A percentile compares a stretch with the other conserved stretches of the same genome.
phyloP scores from a whole-genome alignment of 2,888 invertebrate genomes.

The Sicus ferrugineus region DNA sequence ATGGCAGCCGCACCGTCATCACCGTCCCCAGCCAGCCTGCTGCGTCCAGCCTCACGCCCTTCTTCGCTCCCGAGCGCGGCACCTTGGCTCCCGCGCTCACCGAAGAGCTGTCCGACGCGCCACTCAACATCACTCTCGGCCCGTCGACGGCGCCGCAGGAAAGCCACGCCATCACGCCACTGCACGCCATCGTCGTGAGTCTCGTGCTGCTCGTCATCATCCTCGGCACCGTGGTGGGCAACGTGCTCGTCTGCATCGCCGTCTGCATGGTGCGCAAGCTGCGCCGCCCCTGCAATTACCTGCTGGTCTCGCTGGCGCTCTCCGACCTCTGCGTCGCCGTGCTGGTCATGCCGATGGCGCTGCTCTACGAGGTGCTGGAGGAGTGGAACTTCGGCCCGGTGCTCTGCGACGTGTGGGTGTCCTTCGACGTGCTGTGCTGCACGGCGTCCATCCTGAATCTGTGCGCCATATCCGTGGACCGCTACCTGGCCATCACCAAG shows the following conservation, averaged over 20 bases:
- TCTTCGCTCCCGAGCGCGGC: not conserved
- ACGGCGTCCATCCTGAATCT: conserved; percentile 98
- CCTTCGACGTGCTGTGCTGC: conserved; percentile 95
- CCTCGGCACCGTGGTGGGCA: conserved; percentile 83
- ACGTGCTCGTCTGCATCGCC: conserved; percentile 93
- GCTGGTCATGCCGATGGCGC: conserved; percentile 97
- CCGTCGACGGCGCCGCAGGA: conserved; percentile 32
- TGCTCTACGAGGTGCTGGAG: conserved; percentile 91
- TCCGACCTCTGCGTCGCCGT: conserved; percentile 96
- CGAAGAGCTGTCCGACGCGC: conserved; percentile 31
- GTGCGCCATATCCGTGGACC: conserved; percentile 97
- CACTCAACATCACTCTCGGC: conserved; percentile 18
- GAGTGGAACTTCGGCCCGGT: conserved; percentile 90
- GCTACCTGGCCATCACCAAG: conserved; percentile 91
- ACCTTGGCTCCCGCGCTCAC: not conserved
- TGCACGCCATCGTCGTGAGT: conserved; percentile 73
- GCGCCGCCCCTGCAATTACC: conserved; percentile 87
- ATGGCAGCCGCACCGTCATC: conserved; percentile 22
- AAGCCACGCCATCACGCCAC: conserved; percentile 56
- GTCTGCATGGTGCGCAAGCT: conserved; percentile 93
- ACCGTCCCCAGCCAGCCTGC: conserved; percentile 11
- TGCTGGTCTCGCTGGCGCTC: conserved; percentile 93
- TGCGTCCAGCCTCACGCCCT: not conserved
- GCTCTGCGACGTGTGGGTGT: conserved; percentile 95
- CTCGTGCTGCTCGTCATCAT: conserved; percentile 79